phyloP scores from a whole-genome alignment of 2,113 vertebrate species.

The Pygathrix nemaeus region DNA sequence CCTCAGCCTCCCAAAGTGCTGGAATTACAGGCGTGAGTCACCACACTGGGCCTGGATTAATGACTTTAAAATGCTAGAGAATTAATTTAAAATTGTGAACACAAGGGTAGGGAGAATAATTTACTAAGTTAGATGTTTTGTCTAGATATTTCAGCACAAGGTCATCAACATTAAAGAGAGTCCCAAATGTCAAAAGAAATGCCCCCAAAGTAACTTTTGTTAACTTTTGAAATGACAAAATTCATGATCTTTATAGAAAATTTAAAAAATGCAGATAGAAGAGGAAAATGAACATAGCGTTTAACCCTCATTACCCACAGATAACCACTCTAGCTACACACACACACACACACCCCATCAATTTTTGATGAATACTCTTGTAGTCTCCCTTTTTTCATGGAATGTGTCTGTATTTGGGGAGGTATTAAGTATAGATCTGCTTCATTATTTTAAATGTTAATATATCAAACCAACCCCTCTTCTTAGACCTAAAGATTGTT shows the following conservation, averaged over 20 bases:
- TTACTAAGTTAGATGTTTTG: not conserved
- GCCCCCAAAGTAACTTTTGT: not conserved
- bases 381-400: not conserved
- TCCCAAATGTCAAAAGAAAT: not conserved
- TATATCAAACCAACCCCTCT: not conserved
- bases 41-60: not conserved
- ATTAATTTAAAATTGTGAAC: not conserved
- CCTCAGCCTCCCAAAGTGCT: no score
- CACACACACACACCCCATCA: not conserved
- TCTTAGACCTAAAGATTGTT: not conserved
- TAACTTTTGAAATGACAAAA: slow-evolving; percentile 6
- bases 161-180: not conserved
- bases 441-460: not conserved
- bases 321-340: not conserved
- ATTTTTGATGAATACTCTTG: not conserved
- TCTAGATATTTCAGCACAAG: not conserved
- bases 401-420: not conserved
- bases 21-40: no score
- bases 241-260: not conserved
- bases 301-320: not conserved
- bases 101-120: not conserved
- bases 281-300: not conserved
- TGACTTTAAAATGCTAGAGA: not conserved
- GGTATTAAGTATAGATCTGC: not conserved
- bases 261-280: not conserved